These are phyloP conservation scores for Chaetogeoica ovagalla DNA, from an alignment of 2,888 invertebrate species.

Conservation along the genomic window DNA sequence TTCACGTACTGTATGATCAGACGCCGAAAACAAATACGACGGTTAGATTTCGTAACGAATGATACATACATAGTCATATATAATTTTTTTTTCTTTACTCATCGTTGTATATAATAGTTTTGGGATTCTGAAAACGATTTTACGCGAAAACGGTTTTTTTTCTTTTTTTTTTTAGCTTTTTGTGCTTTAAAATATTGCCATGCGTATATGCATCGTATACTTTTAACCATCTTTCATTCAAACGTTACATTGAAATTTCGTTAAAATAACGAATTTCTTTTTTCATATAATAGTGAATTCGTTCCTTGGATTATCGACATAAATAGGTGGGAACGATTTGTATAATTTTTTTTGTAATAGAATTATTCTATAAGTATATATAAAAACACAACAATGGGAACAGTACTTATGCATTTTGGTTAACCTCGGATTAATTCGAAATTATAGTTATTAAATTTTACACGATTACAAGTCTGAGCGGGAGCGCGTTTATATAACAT, in stretches of 20 bases:
- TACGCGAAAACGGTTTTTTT: slow-evolving; percentile 10
- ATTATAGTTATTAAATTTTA: neutral
- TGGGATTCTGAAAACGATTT: slow-evolving; percentile 13
- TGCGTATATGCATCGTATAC: neutral
- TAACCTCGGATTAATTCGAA: too few relatives aligned
- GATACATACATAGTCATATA: neutral
- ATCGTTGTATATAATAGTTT: neutral
- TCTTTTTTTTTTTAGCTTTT: slow-evolving; percentile 3
- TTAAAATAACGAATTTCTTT: too few relatives aligned
- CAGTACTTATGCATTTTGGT: too few relatives aligned
- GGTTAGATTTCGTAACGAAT: slow-evolving; percentile 13
- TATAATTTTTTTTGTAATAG: neutral
- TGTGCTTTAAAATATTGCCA: neutral
- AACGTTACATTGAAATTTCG: neutral
- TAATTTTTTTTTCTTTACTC: neutral
- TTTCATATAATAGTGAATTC: neutral
- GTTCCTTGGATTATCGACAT: neutral
- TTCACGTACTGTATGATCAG: neutral
- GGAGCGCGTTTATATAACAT: neutral
- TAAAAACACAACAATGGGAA: too few relatives aligned
- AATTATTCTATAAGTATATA: too few relatives aligned
- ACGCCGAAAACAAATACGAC: neutral
- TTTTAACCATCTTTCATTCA: neutral
- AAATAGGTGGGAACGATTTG: neutral
- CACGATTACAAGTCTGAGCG: neutral